These are phyloP conservation scores for Pocillopora grandis DNA, from an alignment of 92 coral and sea anemone genomes.

Conservation along the genomic window DNA sequence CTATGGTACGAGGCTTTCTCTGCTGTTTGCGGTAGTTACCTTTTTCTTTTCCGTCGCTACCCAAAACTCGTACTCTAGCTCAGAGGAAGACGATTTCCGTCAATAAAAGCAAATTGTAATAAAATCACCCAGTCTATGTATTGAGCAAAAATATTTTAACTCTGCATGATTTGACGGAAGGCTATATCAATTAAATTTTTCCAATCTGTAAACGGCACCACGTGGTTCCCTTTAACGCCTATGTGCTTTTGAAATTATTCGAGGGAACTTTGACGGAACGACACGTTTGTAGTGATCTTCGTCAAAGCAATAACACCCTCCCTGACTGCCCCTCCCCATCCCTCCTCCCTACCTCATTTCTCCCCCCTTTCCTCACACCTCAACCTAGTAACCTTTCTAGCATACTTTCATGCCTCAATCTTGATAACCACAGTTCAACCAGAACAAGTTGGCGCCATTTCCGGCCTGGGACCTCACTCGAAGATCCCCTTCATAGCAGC, in stretches of 20 bases:
- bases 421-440: slow-evolving; percentile 41
- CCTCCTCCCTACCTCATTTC: not conserved
- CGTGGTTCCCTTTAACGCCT: no score
- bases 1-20: not conserved
- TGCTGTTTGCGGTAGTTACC: no score
- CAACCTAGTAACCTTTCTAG: not conserved
- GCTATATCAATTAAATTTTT: no score
- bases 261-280: no score
- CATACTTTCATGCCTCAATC: not conserved
- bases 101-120: no score
- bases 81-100: no score
- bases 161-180: no score
- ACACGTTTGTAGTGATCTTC: not conserved
- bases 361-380: not conserved
- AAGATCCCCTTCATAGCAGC: slow-evolving; percentile 54
- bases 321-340: not conserved
- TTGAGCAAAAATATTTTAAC: no score
- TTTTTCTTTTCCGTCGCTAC: no score
- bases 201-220: no score
- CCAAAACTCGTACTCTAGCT: no score
- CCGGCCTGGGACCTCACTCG: slow-evolving; percentile 4
- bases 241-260: not conserved
- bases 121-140: no score
- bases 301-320: not conserved
- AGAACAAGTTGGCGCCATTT: slow-evolving; percentile 17